A percentile compares a stretch with the other conserved stretches of the same genome.
Evolutionary conservation across 1,140 invertebrate genomes (phyloP).

Genomic region (Aphaenogaster ashmeadi): DNA sequence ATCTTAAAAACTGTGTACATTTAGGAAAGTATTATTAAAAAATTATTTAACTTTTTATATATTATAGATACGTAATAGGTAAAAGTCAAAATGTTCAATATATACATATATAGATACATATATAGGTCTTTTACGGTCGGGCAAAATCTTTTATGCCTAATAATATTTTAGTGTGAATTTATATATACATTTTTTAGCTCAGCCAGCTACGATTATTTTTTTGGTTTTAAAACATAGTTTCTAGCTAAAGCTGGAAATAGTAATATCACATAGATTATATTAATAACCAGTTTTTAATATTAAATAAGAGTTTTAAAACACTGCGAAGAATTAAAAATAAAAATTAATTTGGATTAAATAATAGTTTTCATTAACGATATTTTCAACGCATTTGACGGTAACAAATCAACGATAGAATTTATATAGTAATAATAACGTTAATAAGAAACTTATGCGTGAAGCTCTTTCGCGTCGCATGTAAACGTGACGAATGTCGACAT

Average conservation of each 20-base stretch:
- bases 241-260: too few relatives aligned
- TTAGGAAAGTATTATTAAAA: not conserved
- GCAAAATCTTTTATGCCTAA: too few relatives aligned
- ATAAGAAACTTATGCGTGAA: not conserved
- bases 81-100: too few relatives aligned
- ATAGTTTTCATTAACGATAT: not conserved
- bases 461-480: not conserved
- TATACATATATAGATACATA: too few relatives aligned
- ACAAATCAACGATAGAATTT: not conserved
- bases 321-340: not conserved
- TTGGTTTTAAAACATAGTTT: too few relatives aligned
- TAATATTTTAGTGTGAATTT: too few relatives aligned
- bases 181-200: too few relatives aligned
- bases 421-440: slow-evolving; percentile 22
- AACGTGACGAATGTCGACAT: slow-evolving; percentile 46
- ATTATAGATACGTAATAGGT: not conserved
- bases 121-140: too few relatives aligned
- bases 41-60: not conserved
- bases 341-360: slow-evolving; percentile 25
- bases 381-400: not conserved
- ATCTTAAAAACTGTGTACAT: not conserved
- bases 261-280: too few relatives aligned
- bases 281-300: too few relatives aligned
- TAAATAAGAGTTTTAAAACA: too few relatives aligned
- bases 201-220: too few relatives aligned